Base-by-base conservation (phyloP, 1,140 invertebrate genomes). In the Caerostris extrusa region DNA sequence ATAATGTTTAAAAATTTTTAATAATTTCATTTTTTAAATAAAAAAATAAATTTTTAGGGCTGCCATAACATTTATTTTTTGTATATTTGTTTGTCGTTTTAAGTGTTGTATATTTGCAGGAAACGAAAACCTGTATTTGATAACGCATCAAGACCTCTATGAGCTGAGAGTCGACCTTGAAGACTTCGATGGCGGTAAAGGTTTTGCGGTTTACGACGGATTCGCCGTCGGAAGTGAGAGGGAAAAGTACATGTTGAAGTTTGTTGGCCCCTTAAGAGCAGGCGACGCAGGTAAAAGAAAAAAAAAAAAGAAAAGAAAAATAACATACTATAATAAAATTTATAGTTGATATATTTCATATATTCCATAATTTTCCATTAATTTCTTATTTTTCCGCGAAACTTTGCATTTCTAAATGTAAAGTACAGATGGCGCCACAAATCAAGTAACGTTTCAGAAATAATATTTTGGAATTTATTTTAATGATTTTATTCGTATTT, bases 191-290 rank as follows among this genome's bases (percentile, higher is more conserved):
- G 95, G 95, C 17, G 95, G 94, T 7, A 95, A 94, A n/a, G 97
- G 96, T 57, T 96, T 96, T 81, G 97, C 97, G 3, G 95, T 95
- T 7, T 98, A 98, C 95, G 96, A 96, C 3, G 95, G 96, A 5
- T 98, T 98, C 95, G 97, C 97, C 14, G 96, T 98, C 53, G 97
- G 97, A 34, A 96, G 97, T 50, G 97, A 97, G 95, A 95, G 96
- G n/a, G 97, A 97, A 94, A 96, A 97, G 0, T 98, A 97, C 95
- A 96, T 97, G 34, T 96, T 98, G 17, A 97, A 96, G 94, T 95
- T 98, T 3, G n/a, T 94, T 8, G 97, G 97, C 14, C 67, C 89
- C 1, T 34, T 94, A 4, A 94, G 56, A 19, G 89, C 34, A 8
- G 94, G 94, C 55, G 87, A 93, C 55, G 87, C 91, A 83, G 94